Percentiles rank a stretch among this genome's conserved stretches.
These are phyloP conservation scores for Amblyopsis rosae DNA, from an alignment of 2,113 vertebrate genomes.

Conservation along the genomic window DNA sequence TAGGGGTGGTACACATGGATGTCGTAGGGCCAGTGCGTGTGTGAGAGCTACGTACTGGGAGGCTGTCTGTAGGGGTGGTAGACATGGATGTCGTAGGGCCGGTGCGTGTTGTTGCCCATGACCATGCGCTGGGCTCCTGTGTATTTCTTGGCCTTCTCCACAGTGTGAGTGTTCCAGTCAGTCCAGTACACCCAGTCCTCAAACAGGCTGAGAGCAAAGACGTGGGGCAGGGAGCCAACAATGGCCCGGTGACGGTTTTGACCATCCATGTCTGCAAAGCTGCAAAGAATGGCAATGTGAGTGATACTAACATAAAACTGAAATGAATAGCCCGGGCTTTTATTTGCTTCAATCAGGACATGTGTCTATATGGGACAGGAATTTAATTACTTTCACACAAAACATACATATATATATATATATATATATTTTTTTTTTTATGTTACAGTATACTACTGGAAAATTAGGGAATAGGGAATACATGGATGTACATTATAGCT, in stretches of 20 bases:
- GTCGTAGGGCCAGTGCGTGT: background rate
- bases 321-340: too few relatives aligned
- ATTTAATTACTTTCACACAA: too few relatives aligned
- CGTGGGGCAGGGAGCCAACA: conserved; percentile 66
- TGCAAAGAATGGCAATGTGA: conserved; percentile 16
- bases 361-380: too few relatives aligned
- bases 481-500: too few relatives aligned
- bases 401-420: too few relatives aligned
- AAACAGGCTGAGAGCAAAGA: conserved; percentile 67
- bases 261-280: conserved; percentile 74
- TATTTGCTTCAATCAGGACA: too few relatives aligned
- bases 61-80: conserved; percentile 74
- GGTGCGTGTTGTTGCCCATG: conserved; percentile 77
- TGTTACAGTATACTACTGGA: too few relatives aligned
- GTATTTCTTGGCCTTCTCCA: conserved; percentile 75
- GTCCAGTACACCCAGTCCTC: conserved; percentile 76
- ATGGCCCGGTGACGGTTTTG: conserved; percentile 70
- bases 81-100: conserved; percentile 68
- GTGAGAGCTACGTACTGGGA: conserved; percentile 42
- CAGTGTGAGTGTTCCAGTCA: conserved; percentile 73
- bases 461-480: too few relatives aligned
- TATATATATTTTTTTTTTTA: too few relatives aligned
- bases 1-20: background rate
- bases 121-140: conserved; percentile 61
- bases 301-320: too few relatives aligned